phyloP scores from a whole-genome alignment of 2,113 vertebrate genomes.

The Fregetta grallaria region DNA sequence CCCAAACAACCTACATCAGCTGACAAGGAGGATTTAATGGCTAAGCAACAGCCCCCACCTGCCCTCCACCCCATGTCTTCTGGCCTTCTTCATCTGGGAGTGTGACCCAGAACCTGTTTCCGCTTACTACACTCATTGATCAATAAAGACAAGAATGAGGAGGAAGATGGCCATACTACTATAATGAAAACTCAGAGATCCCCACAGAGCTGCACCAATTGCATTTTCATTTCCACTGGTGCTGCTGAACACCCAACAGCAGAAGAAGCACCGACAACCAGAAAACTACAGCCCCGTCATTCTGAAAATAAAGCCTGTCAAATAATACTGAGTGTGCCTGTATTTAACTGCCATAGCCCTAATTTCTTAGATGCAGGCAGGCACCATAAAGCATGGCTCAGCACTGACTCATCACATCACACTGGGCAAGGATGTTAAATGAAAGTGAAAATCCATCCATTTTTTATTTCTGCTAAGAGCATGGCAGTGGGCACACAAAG shows the following conservation, averaged over 20 bases:
- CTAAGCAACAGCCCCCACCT: neutral
- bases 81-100: neutral
- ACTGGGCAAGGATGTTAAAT: neutral
- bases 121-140: accelerated
- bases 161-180: neutral
- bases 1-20: neutral
- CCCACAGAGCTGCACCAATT: neutral
- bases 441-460: constrained; percentile 1
- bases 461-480: constrained; percentile 22
- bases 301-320: neutral
- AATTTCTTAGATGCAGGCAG: neutral
- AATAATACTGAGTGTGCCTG: neutral
- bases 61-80: neutral
- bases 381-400: neutral
- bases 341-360: neutral
- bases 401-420: neutral
- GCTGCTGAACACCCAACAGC: neutral
- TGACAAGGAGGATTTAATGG: neutral
- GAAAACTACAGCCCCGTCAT: neutral
- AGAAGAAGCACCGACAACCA: neutral
- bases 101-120: neutral
- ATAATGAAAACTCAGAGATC: neutral
- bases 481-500: neutral
- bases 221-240: neutral
- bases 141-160: neutral